Evolutionary conservation across 2,888 invertebrate species (phyloP).

Genomic region (Zaprionus obscuricornis): DNA sequence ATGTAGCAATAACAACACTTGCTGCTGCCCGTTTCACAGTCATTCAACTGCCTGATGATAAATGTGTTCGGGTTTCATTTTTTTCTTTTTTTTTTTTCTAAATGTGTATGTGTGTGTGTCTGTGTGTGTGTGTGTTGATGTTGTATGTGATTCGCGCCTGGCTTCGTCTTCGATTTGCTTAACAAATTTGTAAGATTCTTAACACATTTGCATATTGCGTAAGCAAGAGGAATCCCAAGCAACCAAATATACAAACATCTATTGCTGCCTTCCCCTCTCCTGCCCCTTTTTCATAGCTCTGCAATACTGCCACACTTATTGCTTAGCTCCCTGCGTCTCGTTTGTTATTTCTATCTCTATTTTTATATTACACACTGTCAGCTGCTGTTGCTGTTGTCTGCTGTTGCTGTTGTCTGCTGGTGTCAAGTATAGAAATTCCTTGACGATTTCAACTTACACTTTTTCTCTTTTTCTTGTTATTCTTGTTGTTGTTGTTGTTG

Average conservation of each 20-base stretch:
- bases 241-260: too few relatives aligned
- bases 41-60: conserved; percentile 57
- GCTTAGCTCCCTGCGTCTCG: not conserved
- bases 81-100: conserved; percentile 8
- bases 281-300: not conserved
- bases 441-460: conserved; percentile 52
- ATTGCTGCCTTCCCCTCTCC: not conserved
- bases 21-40: conserved; percentile 9
- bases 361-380: conserved; percentile 46
- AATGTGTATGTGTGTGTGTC: not conserved
- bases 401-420: conserved; percentile 14
- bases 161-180: conserved; percentile 73
- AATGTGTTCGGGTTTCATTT: conserved; percentile 50
- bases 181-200: conserved; percentile 78
- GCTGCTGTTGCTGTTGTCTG: not conserved
- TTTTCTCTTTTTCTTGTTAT: conserved; percentile 15
- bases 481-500: conserved; percentile 1
- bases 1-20: not conserved
- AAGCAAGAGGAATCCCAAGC: conserved; percentile 47
- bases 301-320: not conserved
- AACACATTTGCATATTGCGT: conserved; percentile 77
- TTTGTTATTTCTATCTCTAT: conserved; percentile 22
- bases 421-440: conserved; percentile 63
- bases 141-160: too few relatives aligned
- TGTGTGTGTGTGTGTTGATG: conserved; percentile 24